Evolutionary conservation across 2,113 vertebrate genomes (phyloP).

Genomic region (Cichladusa arquata): DNA sequence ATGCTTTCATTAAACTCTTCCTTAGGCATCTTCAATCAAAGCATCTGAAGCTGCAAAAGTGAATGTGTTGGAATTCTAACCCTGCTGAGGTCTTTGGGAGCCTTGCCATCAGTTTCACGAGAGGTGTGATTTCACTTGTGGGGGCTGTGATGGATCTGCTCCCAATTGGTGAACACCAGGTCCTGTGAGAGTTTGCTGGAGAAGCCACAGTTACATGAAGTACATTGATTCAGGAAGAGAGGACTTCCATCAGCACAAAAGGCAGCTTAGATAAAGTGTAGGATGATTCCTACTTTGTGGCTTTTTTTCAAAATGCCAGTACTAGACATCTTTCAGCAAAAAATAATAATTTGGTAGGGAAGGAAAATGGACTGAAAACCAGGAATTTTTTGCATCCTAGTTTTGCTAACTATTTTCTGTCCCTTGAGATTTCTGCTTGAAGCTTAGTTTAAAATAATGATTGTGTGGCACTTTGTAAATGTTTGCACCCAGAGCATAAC

Average conservation of each 20-base stretch:
- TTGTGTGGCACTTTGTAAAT: background rate
- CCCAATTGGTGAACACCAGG: background rate
- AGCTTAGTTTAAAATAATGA: background rate
- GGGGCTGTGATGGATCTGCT: background rate
- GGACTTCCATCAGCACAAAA: background rate
- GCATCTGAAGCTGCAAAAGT: background rate
- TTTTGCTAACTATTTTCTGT: background rate
- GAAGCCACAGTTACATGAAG: background rate
- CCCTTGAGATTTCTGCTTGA: background rate
- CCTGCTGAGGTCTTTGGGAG: background rate
- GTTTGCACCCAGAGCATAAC: rapidly evolving
- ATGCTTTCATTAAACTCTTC: background rate
- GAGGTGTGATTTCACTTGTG: background rate
- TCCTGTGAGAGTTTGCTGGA: background rate
- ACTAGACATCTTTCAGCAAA: background rate
- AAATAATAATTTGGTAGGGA: background rate
- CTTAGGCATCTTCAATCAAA: background rate
- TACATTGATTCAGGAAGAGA: background rate
- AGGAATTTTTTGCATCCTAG: background rate
- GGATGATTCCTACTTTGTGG: background rate
- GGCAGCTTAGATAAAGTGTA: background rate
- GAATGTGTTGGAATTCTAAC: background rate
- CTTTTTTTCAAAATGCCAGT: background rate
- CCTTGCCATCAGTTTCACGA: background rate
- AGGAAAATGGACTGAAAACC: background rate